Evolutionary conservation across 1,140 invertebrate species (phyloP).

Genomic region (Littorina saxatilis): DNA sequence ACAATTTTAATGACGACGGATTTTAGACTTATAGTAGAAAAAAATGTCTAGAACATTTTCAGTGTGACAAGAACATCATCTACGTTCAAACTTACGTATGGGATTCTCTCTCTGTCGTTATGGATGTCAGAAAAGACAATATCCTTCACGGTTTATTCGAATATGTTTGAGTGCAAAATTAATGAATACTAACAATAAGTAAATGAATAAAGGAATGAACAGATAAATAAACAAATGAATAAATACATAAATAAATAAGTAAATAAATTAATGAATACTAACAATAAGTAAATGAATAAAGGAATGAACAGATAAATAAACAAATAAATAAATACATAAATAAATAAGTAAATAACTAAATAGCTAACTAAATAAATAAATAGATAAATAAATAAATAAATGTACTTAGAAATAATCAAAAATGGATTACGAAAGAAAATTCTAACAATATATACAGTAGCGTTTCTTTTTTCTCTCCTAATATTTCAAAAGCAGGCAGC

Average conservation of each 20-base stretch:
- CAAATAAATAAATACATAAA: neutral
- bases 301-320: too few species aligned
- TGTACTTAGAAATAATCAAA: neutral
- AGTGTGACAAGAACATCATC: too few species aligned
- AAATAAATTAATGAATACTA: too few species aligned
- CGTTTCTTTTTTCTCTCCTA: too few species aligned
- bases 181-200: neutral
- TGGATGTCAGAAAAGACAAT: conserved; percentile 5
- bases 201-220: neutral
- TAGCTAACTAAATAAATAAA: neutral
- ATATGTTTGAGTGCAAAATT: neutral
- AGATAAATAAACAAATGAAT: neutral
- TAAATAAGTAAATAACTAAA: conserved; percentile 1
- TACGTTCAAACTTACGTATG: too few species aligned
- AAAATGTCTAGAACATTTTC: neutral
- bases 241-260: neutral
- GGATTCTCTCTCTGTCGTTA: too few species aligned
- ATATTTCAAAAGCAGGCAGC: too few species aligned
- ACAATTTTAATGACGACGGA: too few species aligned
- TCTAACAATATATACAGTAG: neutral
- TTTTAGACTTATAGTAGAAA: neutral
- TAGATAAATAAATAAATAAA: neutral
- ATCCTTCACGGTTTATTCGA: neutral
- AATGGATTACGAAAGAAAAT: neutral
- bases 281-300: too few species aligned